phyloP scores from a whole-genome alignment of 92 coral and sea anemone species.

The Umimayanthus chanpuru region DNA sequence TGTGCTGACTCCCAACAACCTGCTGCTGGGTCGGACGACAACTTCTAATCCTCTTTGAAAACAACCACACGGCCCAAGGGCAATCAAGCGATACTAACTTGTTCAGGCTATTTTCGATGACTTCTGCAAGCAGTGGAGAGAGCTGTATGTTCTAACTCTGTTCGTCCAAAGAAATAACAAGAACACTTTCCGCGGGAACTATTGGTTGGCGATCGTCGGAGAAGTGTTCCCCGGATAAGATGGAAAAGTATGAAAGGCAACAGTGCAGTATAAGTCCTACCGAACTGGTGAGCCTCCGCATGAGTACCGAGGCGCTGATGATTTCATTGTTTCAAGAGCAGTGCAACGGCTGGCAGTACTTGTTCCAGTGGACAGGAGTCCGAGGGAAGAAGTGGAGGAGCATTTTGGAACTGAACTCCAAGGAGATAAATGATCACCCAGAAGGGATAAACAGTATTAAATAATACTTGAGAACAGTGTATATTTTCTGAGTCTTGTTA shows the following conservation, averaged over 20 bases:
- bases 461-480: slow-evolving; percentile 9
- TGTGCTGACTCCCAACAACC: slow-evolving; percentile 54
- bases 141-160: slow-evolving; percentile 67
- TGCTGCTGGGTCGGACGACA: slow-evolving; percentile 58
- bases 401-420: slow-evolving; percentile 25
- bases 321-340: slow-evolving; percentile 22
- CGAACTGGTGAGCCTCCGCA: slow-evolving; percentile 31
- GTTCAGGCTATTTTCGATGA: slow-evolving; percentile 55
- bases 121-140: slow-evolving; percentile 62
- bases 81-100: slow-evolving; percentile 48
- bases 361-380: slow-evolving; percentile 32
- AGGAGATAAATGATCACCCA: slow-evolving; percentile 30
- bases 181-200: slow-evolving; percentile 63
- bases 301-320: slow-evolving; percentile 30
- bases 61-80: slow-evolving; percentile 47
- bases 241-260: slow-evolving; percentile 66
- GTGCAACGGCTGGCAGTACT: slow-evolving; percentile 36
- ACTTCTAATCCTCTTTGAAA: slow-evolving; percentile 57
- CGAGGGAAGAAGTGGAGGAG: slow-evolving; percentile 37
- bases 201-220: slow-evolving; percentile 56
- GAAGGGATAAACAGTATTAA: slow-evolving; percentile 25
- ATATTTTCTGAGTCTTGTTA: slow-evolving; percentile 18
- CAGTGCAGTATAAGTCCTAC: slow-evolving; percentile 58
- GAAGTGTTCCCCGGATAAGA: slow-evolving; percentile 64
- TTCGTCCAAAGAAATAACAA: slow-evolving; percentile 59